Conservation (phyloP, 92 coral and sea anemone species). For the Paramuricea clavata region DNA sequence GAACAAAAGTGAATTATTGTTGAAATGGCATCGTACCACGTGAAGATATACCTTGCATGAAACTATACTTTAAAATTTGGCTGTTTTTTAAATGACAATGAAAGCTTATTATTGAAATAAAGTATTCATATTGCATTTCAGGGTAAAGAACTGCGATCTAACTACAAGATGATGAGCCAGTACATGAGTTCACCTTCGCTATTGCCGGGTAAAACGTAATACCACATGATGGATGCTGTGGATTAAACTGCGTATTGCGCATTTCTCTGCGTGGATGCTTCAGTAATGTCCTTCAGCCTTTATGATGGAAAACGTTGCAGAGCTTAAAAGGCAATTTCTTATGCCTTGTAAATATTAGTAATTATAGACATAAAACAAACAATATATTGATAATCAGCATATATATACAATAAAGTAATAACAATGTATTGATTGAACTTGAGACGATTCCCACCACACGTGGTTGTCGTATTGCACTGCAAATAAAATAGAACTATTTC, state of each 20-base stretch:
- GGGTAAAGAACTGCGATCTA: constrained; percentile 35
- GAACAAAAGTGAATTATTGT: no score
- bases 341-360: constrained; percentile 4
- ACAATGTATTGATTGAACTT: not conserved
- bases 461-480: not conserved
- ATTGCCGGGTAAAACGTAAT: constrained; percentile 9
- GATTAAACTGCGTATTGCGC: not conserved
- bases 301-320: not conserved
- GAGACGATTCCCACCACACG: not conserved
- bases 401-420: not conserved
- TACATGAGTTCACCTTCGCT: constrained; percentile 56
- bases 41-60: no score
- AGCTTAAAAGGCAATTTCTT: not conserved
- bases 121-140: not conserved
- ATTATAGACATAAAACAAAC: not conserved
- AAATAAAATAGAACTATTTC: not conserved
- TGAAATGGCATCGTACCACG: no score
- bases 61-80: no score
- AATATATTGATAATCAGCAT: not conserved
- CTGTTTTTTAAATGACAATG: not conserved
- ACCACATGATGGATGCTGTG: not conserved
- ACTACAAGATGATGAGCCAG: constrained; percentile 39
- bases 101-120: not conserved
- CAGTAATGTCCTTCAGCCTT: not conserved
- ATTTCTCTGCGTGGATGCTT: no score